These are phyloP conservation scores for Pandion haliaetus DNA, from an alignment of 2,113 vertebrate genomes.

Conservation along the genomic window DNA sequence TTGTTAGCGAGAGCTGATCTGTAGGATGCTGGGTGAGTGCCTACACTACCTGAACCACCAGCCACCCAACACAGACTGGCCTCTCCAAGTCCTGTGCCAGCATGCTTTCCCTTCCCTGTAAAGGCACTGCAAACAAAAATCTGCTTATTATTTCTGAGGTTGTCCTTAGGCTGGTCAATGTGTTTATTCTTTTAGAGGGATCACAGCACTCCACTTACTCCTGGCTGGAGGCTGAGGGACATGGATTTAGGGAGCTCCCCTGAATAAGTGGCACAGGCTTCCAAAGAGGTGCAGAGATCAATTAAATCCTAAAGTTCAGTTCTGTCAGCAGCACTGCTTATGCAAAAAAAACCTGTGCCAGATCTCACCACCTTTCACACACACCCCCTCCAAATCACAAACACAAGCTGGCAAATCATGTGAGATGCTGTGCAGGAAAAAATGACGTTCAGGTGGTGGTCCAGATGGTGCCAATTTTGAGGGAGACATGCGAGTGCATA, in stretches of 20 bases:
- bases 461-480: constrained; percentile 74
- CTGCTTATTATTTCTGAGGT: not conserved
- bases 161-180: not conserved
- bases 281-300: not conserved
- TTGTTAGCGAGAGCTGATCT: not conserved
- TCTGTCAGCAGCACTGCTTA: not conserved
- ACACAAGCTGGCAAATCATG: constrained; percentile 54
- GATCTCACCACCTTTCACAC: constrained; percentile 14
- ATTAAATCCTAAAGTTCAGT: constrained; percentile 21
- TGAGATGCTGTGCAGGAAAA: constrained; percentile 49
- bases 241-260: not conserved
- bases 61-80: not conserved
- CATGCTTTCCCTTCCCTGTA: not conserved
- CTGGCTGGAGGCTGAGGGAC: not conserved
- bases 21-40: not conserved
- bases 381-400: constrained; percentile 8
- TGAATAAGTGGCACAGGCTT: not conserved
- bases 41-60: not conserved
- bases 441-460: constrained; percentile 70
- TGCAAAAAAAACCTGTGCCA: constrained; percentile 44
- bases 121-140: not conserved
- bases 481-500: constrained; percentile 30
- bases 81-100: not conserved
- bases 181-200: not conserved
- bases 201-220: not conserved